These are phyloP conservation scores for Spodoptera littoralis DNA, from an alignment of 2,888 invertebrate genomes.

Conservation along the genomic window DNA sequence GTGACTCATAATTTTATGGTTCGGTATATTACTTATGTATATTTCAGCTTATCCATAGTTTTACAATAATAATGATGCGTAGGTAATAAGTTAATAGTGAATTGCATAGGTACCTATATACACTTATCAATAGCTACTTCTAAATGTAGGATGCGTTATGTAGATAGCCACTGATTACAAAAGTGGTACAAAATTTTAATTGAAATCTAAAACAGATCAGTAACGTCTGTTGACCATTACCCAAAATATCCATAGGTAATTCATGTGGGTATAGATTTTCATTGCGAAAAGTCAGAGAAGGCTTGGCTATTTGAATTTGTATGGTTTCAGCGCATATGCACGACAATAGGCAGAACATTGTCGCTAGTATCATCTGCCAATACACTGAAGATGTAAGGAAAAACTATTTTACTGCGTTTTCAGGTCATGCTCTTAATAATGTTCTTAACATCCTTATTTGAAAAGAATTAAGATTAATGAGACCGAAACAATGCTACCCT, in stretches of 20 bases:
- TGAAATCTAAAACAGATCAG: no score
- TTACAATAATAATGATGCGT: neutral
- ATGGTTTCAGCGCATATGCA: slow-evolving; percentile 37
- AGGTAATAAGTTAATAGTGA: neutral
- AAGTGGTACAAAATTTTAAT: no score
- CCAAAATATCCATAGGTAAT: no score
- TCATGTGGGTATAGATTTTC: no score
- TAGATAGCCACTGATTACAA: no score
- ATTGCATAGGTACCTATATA: no score
- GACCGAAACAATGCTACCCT: slow-evolving; percentile 1
- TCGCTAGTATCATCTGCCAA: slow-evolving; percentile 7
- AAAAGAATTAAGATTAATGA: neutral
- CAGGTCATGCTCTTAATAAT: slow-evolving; percentile 2
- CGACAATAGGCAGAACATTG: slow-evolving; percentile 6
- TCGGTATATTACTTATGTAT: neutral
- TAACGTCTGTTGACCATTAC: no score
- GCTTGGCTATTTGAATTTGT: slow-evolving; percentile 14
- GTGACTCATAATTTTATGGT: slow-evolving; percentile 29
- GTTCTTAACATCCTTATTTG: neutral
- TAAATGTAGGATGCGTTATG: no score
- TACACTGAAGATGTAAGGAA: slow-evolving; percentile 1
- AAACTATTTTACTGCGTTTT: slow-evolving; percentile 4
- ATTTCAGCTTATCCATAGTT: slow-evolving; percentile 21
- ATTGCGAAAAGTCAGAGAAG: neutral
- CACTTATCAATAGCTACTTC: no score